phyloP scores from a whole-genome alignment of 2,113 vertebrate genomes.

The Dasyurus viverrinus region DNA sequence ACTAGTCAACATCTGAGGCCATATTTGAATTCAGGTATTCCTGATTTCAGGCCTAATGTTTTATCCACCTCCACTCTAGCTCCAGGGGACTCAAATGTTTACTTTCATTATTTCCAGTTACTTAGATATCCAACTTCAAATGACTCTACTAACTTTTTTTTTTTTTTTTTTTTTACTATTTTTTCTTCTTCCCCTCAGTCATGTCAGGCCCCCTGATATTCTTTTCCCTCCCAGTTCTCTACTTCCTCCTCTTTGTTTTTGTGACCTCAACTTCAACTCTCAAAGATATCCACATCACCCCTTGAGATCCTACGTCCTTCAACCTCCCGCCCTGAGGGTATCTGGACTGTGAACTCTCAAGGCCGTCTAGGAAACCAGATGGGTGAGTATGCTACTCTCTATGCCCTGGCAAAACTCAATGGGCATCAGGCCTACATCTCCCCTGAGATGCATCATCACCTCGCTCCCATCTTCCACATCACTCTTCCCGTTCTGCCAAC shows the following conservation, averaged over 20 bases:
- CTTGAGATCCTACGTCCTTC: not conserved
- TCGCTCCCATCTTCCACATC: conserved; percentile 76
- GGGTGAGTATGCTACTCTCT: conserved; percentile 79
- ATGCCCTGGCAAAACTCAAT: conserved; percentile 74
- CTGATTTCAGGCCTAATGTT: not conserved
- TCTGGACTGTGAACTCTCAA: conserved; percentile 67
- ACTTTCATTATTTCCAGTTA: not conserved
- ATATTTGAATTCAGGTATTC: not conserved
- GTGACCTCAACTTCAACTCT: not conserved
- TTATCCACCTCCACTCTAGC: not conserved
- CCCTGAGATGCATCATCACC: conserved; percentile 37
- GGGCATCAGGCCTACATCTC: conserved; percentile 65
- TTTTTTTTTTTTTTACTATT: not conserved
- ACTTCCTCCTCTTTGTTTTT: conserved; percentile 41
- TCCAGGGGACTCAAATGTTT: not conserved
- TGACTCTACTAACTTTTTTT: not conserved
- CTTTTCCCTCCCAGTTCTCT: not conserved
- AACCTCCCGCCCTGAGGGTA: not conserved
- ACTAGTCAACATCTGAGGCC: too few relatives aligned
- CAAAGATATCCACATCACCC: accelerated
- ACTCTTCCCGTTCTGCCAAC: conserved; percentile 68
- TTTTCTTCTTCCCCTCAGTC: conserved; percentile 5
- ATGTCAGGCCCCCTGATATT: not conserved
- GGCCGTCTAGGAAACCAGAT: conserved; percentile 82
- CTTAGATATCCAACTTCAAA: not conserved